These are phyloP conservation scores for Calephelis perditalis DNA, from an alignment of 2,888 invertebrate genomes.

Conservation along the genomic window DNA sequence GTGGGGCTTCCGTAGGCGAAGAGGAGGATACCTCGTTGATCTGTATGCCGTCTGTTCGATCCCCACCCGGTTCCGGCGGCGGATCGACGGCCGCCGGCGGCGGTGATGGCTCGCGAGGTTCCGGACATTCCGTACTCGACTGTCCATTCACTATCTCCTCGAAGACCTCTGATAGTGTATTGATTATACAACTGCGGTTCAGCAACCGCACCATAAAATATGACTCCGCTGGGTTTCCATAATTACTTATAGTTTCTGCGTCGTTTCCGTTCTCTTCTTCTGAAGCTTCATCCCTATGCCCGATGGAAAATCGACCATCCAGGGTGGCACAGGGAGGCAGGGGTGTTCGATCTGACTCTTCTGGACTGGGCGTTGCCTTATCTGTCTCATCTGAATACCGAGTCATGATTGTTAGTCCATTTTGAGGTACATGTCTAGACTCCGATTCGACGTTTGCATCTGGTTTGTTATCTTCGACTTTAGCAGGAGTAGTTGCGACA, in stretches of 20 bases:
- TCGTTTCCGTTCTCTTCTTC: conserved; percentile 37
- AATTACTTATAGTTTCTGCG: conserved; percentile 52
- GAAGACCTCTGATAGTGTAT: conserved; percentile 61
- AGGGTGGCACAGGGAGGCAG: conserved; percentile 56
- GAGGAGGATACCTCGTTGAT: conserved; percentile 84
- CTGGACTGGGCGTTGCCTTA: conserved; percentile 39
- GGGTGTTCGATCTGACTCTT: conserved; percentile 38
- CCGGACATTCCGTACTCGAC: conserved; percentile 23
- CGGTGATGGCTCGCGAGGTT: conserved; percentile 32
- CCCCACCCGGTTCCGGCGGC: conserved; percentile 27
- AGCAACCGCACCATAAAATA: conserved; percentile 68
- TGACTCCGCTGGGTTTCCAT: conserved; percentile 69
- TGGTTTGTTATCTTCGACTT: conserved; percentile 25
- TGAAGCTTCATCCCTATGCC: conserved; percentile 35
- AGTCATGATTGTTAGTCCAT: conserved; percentile 69
- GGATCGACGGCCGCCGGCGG: conserved; percentile 28
- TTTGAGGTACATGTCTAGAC: conserved; percentile 48
- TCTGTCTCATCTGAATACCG: conserved; percentile 58
- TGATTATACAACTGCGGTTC: conserved; percentile 56
- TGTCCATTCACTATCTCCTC: conserved; percentile 48
- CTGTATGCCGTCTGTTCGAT: conserved; percentile 66
- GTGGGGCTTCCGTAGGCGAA: conserved; percentile 67
- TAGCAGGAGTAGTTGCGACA: conserved; percentile 30
- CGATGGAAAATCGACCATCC: conserved; percentile 48
- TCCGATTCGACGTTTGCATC: conserved; percentile 29